Evolutionary conservation across 2,113 vertebrate genomes (phyloP), one percentile per base, ranked within the genome.

Genomic region (Urocolius indicus): DNA sequence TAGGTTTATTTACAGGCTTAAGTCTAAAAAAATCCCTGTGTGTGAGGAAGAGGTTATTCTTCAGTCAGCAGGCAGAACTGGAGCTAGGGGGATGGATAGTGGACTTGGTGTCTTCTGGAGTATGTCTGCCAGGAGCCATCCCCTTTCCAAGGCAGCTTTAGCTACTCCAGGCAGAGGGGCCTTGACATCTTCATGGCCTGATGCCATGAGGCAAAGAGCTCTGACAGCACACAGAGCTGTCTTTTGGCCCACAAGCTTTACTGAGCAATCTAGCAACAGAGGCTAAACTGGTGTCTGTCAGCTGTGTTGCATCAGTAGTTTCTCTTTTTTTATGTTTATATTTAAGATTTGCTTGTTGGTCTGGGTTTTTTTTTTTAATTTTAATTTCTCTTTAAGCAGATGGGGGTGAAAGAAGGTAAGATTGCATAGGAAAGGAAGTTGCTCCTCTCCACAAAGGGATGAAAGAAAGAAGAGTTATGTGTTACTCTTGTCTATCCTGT

Each of bases 281-380:
- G 1, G 23, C 16, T 58, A 74, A 79, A 46, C 13, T 0, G 0
- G 13, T 36, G 29, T 26, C 61, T 43, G 63, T 65, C 66, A 38
- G 9, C 7, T 65, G 20, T 32, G 20, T 75, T 61, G 24, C 27
- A 41, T 29, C 67, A 36, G 14, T 54, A 27, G 49, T 32, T 55
- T 68, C 26, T 9, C 4, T 24, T n/a, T 29, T 36, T 55, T 54
- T 41, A 6, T 9, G 22, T 54, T 84, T 58, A 45, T 20, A 13
- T 54, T 75, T 55, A n/a, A 19, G 15, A 15, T 57, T 80, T 59
- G 9, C n/a, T 54, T 55, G 6, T 5, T 41, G 38, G 38, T 41
- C 12, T 41, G 38, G 26, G 3, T 0, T 21, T 46, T 45, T 45
- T 65, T 45, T 65, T 23, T 21, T 61, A 41, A 19, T 27, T 73